A percentile compares a stretch with the other conserved stretches of the same genome.
Conservation (phyloP, 2,113 vertebrate species). For the Eira barbara region DNA sequence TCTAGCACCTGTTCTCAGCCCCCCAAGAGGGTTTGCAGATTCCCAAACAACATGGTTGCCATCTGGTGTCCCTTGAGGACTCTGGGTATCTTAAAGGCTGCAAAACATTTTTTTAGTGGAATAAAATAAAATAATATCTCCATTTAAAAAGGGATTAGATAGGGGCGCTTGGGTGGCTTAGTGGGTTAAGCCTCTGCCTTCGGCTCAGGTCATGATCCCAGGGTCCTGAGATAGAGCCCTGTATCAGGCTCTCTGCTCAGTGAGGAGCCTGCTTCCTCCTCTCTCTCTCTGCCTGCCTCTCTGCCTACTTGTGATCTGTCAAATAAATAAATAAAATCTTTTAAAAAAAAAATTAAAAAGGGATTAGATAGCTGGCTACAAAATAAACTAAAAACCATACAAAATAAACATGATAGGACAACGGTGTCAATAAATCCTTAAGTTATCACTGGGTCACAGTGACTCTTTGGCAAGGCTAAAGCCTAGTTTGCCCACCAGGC, state of each 20-base stretch:
- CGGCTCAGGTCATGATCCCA: no score
- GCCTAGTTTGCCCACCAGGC: background rate
- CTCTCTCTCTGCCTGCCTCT: no score
- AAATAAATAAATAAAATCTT: no score
- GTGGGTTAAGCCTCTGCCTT: no score
- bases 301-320: no score
- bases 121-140: background rate
- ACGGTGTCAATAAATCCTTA: background rate
- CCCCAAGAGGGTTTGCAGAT: background rate
- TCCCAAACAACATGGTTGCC: background rate
- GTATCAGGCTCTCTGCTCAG: no score
- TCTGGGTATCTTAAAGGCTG: background rate
- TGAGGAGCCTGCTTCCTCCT: no score
- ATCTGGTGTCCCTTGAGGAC: background rate
- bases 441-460: background rate
- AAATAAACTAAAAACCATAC: background rate
- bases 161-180: no score
- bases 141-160: background rate
- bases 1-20: background rate
- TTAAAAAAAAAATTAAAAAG: background rate
- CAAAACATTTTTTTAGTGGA: background rate
- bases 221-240: no score
- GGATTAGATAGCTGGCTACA: background rate
- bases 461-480: background rate
- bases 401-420: background rate